Evolutionary conservation across 2,797 vertebrate genomes (phyloP), one percentile per base, ranked within the genome.

Genomic region (Scolopax bukidnonensis): DNA sequence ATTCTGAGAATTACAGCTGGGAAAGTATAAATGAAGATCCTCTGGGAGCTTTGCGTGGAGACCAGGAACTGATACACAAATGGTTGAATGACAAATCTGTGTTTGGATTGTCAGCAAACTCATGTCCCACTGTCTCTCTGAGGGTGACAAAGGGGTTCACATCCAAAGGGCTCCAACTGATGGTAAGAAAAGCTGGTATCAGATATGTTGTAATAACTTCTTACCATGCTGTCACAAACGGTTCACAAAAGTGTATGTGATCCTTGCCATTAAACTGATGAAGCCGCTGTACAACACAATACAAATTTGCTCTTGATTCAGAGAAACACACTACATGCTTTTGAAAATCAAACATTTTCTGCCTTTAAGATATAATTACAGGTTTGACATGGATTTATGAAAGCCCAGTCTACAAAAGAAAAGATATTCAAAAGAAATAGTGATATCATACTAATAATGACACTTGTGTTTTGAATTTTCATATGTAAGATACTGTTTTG

Each of bases 241-340:
- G 21, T 77, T 65, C 0, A 2, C 1, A 0, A 21, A 67, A 73
- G 53, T 6, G 3, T 47, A 17, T 28, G 57, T 56, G 27, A 38
- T 47, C 48, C 23, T 45, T 69, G 48, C 61, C 45, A 12, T 41
- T 70, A 89, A 85, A 45, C 33, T 48, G 45, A 25, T 65, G 33
- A 41, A n/a, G 33, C 27, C 41, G 41, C 51, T 77, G 12, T 10
- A 54, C 17, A 67, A 43, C 0, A 2, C 33, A 54, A 16, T 12
- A 65, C 45, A 57, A 81, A 70, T 69, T 70, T 89, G n/a, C 41
- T 82, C 41, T 82, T 65, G 40, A 54, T 67, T 70, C 77, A 71
- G 38, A 80, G 30, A 63, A 64, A 59, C 25, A 27, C 17, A 33
- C 17, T 23, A 43, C 11, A 14, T 43, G 33, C 51, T 85, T 85